Evolutionary conservation across 2,888 invertebrate species (phyloP).

Genomic region (Corbicula japonica): DNA sequence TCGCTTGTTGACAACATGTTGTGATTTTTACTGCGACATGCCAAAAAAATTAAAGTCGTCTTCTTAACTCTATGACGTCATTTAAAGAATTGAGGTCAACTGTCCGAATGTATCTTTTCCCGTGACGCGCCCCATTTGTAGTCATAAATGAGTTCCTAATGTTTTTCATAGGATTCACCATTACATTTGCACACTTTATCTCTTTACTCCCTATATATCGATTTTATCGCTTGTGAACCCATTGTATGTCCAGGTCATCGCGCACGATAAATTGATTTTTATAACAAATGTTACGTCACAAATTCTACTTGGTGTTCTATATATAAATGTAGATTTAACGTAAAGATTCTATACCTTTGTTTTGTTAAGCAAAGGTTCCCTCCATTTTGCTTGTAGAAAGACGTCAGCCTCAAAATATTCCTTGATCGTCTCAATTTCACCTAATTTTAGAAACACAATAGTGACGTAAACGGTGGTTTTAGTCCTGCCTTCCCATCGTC

Average conservation of each 20-base stretch:
- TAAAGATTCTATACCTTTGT: constrained; percentile 30
- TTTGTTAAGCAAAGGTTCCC: constrained; percentile 70
- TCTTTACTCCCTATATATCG: not conserved
- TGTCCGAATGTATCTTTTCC: too few relatives aligned
- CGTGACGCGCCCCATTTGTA: too few relatives aligned
- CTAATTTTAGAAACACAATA: constrained; percentile 75
- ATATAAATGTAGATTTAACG: not conserved
- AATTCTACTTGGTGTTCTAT: not conserved
- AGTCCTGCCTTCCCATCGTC: constrained; percentile 14
- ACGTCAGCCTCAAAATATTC: constrained; percentile 76
- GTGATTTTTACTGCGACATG: too few relatives aligned
- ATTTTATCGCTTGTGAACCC: not conserved
- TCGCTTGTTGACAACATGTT: too few relatives aligned
- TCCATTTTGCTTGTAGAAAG: constrained; percentile 76
- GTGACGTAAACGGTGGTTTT: constrained; percentile 71
- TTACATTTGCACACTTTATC: not conserved
- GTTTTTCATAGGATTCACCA: too few relatives aligned
- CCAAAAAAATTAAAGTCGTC: too few relatives aligned
- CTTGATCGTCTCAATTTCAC: constrained; percentile 77
- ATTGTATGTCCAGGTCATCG: not conserved
- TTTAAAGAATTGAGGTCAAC: too few relatives aligned
- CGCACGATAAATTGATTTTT: not conserved
- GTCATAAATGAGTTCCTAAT: too few relatives aligned
- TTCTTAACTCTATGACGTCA: too few relatives aligned
- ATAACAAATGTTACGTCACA: not conserved